Conservation (phyloP, 1,140 invertebrate genomes). For the Drosophila pachea region DNA sequence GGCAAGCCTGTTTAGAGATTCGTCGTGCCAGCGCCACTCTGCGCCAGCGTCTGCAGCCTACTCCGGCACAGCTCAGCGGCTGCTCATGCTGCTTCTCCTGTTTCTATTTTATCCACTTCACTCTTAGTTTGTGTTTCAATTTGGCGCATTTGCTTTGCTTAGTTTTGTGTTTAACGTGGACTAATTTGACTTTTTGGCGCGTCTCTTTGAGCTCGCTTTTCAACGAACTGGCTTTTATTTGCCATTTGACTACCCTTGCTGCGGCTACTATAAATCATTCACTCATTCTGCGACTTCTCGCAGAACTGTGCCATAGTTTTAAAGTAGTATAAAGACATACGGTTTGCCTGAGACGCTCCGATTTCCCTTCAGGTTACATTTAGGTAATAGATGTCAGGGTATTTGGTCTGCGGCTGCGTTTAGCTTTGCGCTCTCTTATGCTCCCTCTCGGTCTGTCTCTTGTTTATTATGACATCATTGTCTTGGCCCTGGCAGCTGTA, state of each 20-base stretch:
- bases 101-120: constrained; percentile 38
- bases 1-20: constrained; percentile 45
- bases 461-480: constrained; percentile 67
- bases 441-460: neutral
- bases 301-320: neutral
- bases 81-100: constrained; percentile 24
- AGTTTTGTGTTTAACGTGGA: constrained; percentile 48
- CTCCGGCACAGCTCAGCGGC: neutral
- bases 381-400: neutral
- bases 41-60: constrained; percentile 1
- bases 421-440: too few species aligned
- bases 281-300: neutral
- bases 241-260: neutral
- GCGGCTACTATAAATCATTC: neutral
- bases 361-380: too few species aligned
- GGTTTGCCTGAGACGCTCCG: too few species aligned
- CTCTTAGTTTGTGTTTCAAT: constrained; percentile 53
- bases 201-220: constrained; percentile 37
- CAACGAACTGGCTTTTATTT: constrained; percentile 32
- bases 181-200: constrained; percentile 35
- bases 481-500: constrained; percentile 21
- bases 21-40: constrained; percentile 14
- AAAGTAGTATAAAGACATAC: neutral
- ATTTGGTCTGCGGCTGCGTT: neutral
- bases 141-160: constrained; percentile 65